phyloP scores from a whole-genome alignment of 2,113 vertebrate genomes.

The Hippocampus guttulatus region DNA sequence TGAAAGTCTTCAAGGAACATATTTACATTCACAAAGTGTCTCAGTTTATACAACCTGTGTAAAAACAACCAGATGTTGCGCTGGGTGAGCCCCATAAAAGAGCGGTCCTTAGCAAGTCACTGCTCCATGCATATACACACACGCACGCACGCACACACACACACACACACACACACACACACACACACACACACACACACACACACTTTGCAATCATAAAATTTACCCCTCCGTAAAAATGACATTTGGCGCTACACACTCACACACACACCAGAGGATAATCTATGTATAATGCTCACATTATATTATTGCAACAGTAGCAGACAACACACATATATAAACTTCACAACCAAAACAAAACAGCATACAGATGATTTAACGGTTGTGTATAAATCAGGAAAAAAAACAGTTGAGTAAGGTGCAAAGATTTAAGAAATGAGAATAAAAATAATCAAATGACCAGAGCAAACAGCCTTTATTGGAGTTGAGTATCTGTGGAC shows the following conservation, averaged over 20 bases:
- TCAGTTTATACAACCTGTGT: conserved; percentile 59
- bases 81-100: conserved; percentile 59
- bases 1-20: conserved; percentile 35
- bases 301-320: background rate
- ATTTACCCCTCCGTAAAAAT: conserved; percentile 10
- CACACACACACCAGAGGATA: conserved; percentile 6
- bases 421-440: too few species aligned
- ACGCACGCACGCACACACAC: conserved; percentile 6
- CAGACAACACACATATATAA: background rate
- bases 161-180: background rate
- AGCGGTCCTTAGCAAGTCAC: conserved; percentile 51
- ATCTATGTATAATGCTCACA: background rate
- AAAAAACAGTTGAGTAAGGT: background rate
- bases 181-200: background rate
- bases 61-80: conserved; percentile 70
- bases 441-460: too few species aligned
- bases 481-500: too few species aligned
- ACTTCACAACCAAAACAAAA: background rate
- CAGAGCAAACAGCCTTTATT: too few species aligned
- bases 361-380: background rate
- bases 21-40: conserved; percentile 65
- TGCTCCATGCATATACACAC: background rate
- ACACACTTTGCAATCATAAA: conserved; percentile 13
- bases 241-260: background rate
- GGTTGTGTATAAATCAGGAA: background rate